Conservation (phyloP, 2,113 vertebrate species). For the Gila orcuttii region DNA sequence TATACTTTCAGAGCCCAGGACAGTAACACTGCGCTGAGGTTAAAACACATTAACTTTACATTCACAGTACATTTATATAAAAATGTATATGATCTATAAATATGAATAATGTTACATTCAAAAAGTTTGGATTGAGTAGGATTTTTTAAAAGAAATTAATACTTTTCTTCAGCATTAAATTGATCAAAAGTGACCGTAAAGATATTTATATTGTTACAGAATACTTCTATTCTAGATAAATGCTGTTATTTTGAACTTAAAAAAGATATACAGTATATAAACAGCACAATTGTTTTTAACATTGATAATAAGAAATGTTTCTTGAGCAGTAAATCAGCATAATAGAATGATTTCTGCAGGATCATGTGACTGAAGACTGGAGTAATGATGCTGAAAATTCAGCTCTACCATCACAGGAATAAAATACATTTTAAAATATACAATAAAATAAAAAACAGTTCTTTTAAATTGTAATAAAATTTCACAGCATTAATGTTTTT, state of each 20-base stretch:
- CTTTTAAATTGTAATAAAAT: neutral
- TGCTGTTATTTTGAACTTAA: neutral
- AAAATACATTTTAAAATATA: neutral
- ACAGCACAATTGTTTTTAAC: neutral
- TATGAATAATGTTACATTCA: too few relatives aligned
- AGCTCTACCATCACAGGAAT: neutral
- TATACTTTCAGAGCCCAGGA: conserved; percentile 93
- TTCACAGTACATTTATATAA: neutral
- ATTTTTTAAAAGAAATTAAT: neutral
- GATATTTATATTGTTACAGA: neutral
- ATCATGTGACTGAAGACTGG: neutral
- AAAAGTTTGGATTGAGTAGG: neutral
- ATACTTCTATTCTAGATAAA: neutral
- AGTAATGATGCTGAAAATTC: neutral
- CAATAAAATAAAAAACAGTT: neutral
- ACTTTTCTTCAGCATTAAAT: neutral
- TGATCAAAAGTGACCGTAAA: neutral
- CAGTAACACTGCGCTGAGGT: conserved; percentile 87
- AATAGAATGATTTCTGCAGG: neutral
- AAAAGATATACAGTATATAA: neutral
- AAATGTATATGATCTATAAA: too few relatives aligned
- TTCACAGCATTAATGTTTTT: neutral
- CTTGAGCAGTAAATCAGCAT: neutral
- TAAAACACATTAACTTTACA: conserved; percentile 32
- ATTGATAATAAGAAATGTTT: neutral